Percentiles rank a stretch among this genome's conserved stretches.
Evolutionary conservation across 2,797 vertebrate species (phyloP).

Genomic region (Macropodus opercularis): DNA sequence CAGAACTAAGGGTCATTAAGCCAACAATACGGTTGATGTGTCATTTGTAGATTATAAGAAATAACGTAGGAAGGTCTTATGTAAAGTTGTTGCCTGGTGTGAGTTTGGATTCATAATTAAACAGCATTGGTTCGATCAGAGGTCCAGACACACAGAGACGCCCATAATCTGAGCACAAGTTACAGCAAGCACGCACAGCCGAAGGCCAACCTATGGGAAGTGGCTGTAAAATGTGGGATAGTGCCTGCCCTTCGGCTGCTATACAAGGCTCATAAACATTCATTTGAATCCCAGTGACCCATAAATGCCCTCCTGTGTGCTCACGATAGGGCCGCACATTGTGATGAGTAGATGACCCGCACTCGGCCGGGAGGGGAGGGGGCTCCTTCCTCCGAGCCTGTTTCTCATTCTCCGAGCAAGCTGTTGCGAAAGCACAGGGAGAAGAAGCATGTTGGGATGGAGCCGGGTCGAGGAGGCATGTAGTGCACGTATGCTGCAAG

Average conservation of each 20-base stretch:
- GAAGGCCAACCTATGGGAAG: conserved; percentile 55
- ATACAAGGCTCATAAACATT: conserved; percentile 74
- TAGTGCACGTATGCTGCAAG: conserved; percentile 69
- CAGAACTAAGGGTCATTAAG: too few relatives aligned
- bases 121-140: too few relatives aligned
- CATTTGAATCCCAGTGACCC: conserved; percentile 70
- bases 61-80: too few relatives aligned
- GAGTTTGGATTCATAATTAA: too few relatives aligned
- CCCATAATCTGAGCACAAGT: conserved; percentile 45
- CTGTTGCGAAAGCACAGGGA: conserved; percentile 74
- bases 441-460: conserved; percentile 72
- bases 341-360: conserved; percentile 75
- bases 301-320: conserved; percentile 70
- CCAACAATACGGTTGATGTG: too few relatives aligned
- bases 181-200: conserved; percentile 45
- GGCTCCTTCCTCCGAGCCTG: conserved; percentile 59
- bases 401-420: conserved; percentile 74
- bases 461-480: conserved; percentile 73
- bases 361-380: conserved; percentile 18
- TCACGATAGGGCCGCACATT: conserved; percentile 68
- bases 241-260: conserved; percentile 68
- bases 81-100: too few relatives aligned
- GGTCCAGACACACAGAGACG: conserved; percentile 31
- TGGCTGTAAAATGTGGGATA: conserved; percentile 64
- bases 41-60: too few relatives aligned